phyloP scores from a whole-genome alignment of 23 tunicate species.

The Styela clava region DNA sequence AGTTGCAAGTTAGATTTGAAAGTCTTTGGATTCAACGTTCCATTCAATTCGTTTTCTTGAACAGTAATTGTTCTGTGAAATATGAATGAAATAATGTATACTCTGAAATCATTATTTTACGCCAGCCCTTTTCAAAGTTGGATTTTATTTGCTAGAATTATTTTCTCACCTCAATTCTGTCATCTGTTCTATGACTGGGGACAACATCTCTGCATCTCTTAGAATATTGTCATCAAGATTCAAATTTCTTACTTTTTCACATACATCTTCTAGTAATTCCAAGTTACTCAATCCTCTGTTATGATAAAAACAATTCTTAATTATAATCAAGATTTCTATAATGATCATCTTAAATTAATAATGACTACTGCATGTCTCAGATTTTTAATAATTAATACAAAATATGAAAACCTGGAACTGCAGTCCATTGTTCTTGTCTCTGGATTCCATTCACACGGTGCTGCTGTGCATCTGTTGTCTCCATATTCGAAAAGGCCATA shows the following conservation, averaged over 20 bases:
- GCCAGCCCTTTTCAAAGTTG: too few relatives aligned
- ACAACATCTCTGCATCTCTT: constrained; percentile 48
- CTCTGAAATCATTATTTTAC: too few relatives aligned
- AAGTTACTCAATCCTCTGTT: constrained; percentile 35
- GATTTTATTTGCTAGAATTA: too few relatives aligned
- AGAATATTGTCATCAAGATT: constrained; percentile 56
- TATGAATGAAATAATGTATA: too few relatives aligned
- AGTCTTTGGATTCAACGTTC: constrained; percentile 31
- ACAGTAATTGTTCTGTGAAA: constrained; percentile 40
- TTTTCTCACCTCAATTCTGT: constrained; percentile 54
- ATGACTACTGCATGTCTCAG: too few relatives aligned
- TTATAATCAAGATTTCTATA: too few relatives aligned
- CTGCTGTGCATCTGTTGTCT: constrained; percentile 33
- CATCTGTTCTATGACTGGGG: constrained; percentile 34
- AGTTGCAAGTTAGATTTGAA: constrained; percentile 36
- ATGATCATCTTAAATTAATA: too few relatives aligned
- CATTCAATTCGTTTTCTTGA: constrained; percentile 60
- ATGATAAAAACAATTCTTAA: too few relatives aligned
- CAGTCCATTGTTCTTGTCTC: constrained; percentile 63
- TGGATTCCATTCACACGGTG: constrained; percentile 67
- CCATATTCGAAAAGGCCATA: constrained; percentile 29
- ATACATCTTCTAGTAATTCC: constrained; percentile 30
- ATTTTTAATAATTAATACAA: too few relatives aligned
- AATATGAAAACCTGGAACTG: constrained; percentile 70
- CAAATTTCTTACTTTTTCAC: constrained; percentile 70